phyloP scores from a whole-genome alignment of 1,140 invertebrate genomes.

The Trypoxylus dichotomus region DNA sequence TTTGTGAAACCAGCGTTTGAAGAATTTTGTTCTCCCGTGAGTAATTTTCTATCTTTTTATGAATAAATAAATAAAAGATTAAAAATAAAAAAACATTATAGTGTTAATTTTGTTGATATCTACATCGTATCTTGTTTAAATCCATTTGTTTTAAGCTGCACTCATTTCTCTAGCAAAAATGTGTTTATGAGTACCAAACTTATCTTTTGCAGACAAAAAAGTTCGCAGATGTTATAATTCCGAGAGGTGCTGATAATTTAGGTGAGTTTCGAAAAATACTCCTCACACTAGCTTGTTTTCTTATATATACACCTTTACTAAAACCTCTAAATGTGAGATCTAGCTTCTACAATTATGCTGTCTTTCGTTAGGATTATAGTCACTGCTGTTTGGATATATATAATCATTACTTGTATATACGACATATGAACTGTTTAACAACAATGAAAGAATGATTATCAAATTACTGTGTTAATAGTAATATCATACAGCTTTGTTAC shows the following conservation, averaged over 20 bases:
- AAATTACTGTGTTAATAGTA: no score
- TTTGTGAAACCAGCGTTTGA: constrained; percentile 99
- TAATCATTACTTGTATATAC: constrained; percentile 25
- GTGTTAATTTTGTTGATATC: no score
- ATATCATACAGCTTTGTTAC: no score
- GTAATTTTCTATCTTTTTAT: no score
- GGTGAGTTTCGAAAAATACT: constrained; percentile 63
- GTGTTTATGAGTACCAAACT: not conserved
- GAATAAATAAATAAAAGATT: no score
- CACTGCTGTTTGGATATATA: constrained; percentile 41
- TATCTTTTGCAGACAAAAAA: constrained; percentile 87
- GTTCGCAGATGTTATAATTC: constrained; percentile 99
- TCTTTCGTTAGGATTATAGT: constrained; percentile 43
- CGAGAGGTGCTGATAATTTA: constrained; percentile 93
- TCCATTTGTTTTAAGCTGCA: no score
- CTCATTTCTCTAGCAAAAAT: no score
- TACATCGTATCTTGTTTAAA: no score
- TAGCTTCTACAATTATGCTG: not conserved
- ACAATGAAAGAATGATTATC: no score
- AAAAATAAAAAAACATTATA: no score
- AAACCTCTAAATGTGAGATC: not conserved
- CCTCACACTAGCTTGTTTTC: not conserved
- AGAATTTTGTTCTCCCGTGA: constrained; percentile 96
- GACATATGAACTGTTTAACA: not conserved
- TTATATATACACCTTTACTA: constrained; percentile 8